A percentile compares a stretch with the other conserved stretches of the same genome.
Evolutionary conservation across 64 coral and sea anemone species (phyloP).

Genomic region (Dendrophyllia cribrosa): DNA sequence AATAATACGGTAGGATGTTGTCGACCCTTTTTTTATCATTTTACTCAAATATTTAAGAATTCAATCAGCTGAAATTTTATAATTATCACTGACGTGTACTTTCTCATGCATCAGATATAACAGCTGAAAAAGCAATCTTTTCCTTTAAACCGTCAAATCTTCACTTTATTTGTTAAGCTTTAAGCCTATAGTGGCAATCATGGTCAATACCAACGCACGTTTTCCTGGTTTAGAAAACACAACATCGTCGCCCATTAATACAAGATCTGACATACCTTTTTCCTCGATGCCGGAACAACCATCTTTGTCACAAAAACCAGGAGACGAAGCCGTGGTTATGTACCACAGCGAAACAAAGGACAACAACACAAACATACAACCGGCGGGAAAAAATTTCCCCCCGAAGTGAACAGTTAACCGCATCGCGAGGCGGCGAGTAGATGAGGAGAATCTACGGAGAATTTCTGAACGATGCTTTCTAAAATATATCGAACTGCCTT

Average conservation of each 20-base stretch:
- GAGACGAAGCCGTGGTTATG: not conserved
- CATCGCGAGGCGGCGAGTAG: not conserved
- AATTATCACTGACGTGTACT: too few species aligned
- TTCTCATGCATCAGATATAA: too few species aligned
- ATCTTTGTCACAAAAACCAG: conserved; percentile 39
- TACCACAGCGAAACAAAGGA: conserved; percentile 32
- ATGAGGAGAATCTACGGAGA: not conserved
- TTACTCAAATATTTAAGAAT: too few species aligned
- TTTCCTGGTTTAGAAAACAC: too few species aligned
- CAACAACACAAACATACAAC: not conserved
- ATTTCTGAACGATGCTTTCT: not conserved
- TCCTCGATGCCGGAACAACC: not conserved
- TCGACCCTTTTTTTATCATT: too few species aligned
- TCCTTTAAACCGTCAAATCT: too few species aligned
- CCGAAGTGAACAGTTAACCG: conserved; percentile 4
- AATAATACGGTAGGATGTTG: too few species aligned
- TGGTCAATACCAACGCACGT: too few species aligned
- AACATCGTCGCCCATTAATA: not conserved
- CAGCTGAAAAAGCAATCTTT: too few species aligned
- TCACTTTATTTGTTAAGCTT: too few species aligned
- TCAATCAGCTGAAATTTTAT: too few species aligned
- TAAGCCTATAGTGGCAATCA: too few species aligned
- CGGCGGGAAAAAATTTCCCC: conserved; percentile 1
- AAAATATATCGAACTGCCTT: not conserved
- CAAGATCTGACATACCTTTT: not conserved